Conservation (phyloP, 1,140 invertebrate genomes). For the Bombus huntii region DNA sequence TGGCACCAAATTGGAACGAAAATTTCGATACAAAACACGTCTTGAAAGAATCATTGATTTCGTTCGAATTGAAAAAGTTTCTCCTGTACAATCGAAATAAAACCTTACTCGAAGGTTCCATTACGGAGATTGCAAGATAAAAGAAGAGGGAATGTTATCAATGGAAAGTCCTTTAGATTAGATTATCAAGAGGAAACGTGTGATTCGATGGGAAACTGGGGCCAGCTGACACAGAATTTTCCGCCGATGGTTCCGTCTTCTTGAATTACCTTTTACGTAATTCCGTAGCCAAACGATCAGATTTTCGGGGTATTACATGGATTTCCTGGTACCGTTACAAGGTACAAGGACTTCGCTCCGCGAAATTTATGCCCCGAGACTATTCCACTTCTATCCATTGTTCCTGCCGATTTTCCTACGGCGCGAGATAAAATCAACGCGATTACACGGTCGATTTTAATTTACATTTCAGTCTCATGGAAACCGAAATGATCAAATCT, state of each 20-base stretch:
- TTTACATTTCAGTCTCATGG: background rate
- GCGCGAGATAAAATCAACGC: constrained; percentile 17
- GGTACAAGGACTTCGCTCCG: background rate
- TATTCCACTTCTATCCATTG: constrained; percentile 1
- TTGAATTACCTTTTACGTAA: constrained; percentile 37
- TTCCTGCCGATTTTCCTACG: background rate
- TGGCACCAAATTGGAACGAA: too few relatives aligned
- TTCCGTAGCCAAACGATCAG: constrained; percentile 37
- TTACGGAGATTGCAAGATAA: too few relatives aligned
- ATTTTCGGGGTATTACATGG: constrained; percentile 41
- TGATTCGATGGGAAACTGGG: background rate
- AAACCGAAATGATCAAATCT: background rate
- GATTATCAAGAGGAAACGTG: background rate
- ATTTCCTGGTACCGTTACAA: constrained; percentile 12
- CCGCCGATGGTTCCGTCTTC: background rate
- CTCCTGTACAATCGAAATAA: too few relatives aligned
- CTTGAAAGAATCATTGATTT: too few relatives aligned
- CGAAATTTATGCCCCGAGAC: constrained; percentile 12
- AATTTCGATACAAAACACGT: too few relatives aligned
- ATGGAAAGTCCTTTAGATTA: background rate
- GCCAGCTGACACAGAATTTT: constrained; percentile 12
- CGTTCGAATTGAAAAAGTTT: too few relatives aligned
- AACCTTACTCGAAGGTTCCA: too few relatives aligned
- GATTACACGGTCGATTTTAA: background rate
- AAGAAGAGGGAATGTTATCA: background rate